A percentile compares a stretch with the other conserved stretches of the same genome.
phyloP scores from a whole-genome alignment of 2,113 vertebrate species.

The Triplophysa dalaica region DNA sequence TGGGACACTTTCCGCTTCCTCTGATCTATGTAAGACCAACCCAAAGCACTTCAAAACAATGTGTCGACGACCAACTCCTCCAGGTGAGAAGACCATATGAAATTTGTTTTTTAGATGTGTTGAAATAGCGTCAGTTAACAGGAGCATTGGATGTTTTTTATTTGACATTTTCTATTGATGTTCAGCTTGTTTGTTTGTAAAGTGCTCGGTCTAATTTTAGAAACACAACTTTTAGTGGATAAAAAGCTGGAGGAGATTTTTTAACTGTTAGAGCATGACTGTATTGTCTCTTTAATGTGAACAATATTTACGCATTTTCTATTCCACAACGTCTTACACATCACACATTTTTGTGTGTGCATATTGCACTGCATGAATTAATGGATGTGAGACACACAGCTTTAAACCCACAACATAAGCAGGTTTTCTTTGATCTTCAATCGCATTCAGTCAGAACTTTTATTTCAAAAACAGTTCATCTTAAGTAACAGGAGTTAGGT shows the following conservation, averaged over 20 bases:
- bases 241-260: not conserved
- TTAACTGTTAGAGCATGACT: not conserved
- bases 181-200: slow-evolving; percentile 2
- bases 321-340: no score
- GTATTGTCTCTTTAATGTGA: not conserved
- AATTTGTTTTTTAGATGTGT: no score
- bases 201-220: slow-evolving; percentile 17
- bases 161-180: not conserved
- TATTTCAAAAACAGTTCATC: not conserved
- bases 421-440: no score
- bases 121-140: no score
- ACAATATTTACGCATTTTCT: not conserved
- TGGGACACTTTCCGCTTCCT: slow-evolving; percentile 85
- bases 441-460: not conserved
- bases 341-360: not conserved
- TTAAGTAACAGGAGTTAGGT: no score
- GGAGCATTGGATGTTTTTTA: not conserved
- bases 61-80: slow-evolving; percentile 87
- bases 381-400: not conserved
- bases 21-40: slow-evolving; percentile 88
- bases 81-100: slow-evolving; percentile 69
- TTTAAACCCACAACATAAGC: not conserved
- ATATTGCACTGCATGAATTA: not conserved
- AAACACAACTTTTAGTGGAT: not conserved
- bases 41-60: slow-evolving; percentile 93